phyloP scores from a whole-genome alignment of 2,888 invertebrate species.

The Coelinius sp. region DNA sequence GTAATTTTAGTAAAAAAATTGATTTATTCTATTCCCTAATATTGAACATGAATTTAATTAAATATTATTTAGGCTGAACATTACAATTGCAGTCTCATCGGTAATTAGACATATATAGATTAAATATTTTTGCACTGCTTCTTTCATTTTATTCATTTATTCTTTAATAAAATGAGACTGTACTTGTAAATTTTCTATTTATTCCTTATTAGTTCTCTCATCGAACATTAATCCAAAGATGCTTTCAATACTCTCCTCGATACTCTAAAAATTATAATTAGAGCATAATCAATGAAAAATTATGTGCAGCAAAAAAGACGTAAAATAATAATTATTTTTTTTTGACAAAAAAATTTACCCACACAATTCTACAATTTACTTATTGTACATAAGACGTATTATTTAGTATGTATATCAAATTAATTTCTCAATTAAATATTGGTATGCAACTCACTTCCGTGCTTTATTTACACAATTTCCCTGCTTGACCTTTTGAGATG shows the following conservation, averaged over 20 bases:
- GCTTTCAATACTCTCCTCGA: slow-evolving; percentile 21
- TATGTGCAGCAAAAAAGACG: not conserved
- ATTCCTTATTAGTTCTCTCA: slow-evolving; percentile 9
- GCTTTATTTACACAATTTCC: slow-evolving; percentile 66
- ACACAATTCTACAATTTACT: slow-evolving; percentile 55
- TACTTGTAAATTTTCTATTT: slow-evolving; percentile 23
- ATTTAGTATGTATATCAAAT: slow-evolving; percentile 66
- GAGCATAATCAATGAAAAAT: not conserved
- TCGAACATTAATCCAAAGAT: slow-evolving; percentile 42
- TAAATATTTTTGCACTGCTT: slow-evolving; percentile 17
- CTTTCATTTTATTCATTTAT: not conserved
- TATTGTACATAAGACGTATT: slow-evolving; percentile 64
- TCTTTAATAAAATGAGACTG: slow-evolving; percentile 3
- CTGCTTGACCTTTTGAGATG: slow-evolving; percentile 55
- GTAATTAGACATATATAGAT: not conserved
- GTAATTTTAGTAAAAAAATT: not conserved
- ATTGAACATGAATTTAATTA: not conserved
- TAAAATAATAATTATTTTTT: slow-evolving; percentile 16
- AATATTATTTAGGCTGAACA: slow-evolving; percentile 21
- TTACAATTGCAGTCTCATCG: slow-evolving; percentile 15
- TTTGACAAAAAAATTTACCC: slow-evolving; percentile 29
- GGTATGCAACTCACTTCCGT: slow-evolving; percentile 66
- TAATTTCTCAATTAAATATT: slow-evolving; percentile 66
- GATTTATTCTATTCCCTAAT: not conserved
- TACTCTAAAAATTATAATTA: slow-evolving; percentile 15